Base-by-base conservation (phyloP, 2,797 vertebrate species). In the Enteromius trimaculatus region DNA sequence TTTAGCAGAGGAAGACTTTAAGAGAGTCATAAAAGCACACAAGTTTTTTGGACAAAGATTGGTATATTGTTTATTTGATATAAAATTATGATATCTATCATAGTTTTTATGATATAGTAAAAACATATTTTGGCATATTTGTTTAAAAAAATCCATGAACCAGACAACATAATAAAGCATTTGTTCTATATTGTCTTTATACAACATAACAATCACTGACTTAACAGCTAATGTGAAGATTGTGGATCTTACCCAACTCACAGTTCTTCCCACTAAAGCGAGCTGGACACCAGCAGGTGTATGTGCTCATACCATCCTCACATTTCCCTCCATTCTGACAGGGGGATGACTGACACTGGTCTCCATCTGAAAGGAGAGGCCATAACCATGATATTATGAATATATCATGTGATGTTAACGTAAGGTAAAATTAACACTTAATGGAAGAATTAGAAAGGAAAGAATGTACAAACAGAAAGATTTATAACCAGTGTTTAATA, bases 201-300 rank as follows among this genome's bases (percentile, higher is more conserved):
- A 31, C 26, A 64, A 64, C 6, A 23, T 13, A 58, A 23, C n/a
- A 58, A 23, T 58, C 3, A 58, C 1, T 58, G 53, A 58, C 49
- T 51, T 51, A 51, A 16, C 6, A 9, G 34, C 1, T 58, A n/a
- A 53, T 76, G n/a, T 44, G 53, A 23, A n/a, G 34, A 42, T 77
- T 0, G 8, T 11, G 0, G 17, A 44, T 53, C 94, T 26, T 92
- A 98, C 98, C 95, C 16, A 97, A 94, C 91, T 99, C 97, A 89
- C 98, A 99, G 94, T 98, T 97, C 80, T 92, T 97, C 74, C 98
- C 98, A 19, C 90, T 92, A 0, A 95, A 99, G 49, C 95, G 94
- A 4, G 88, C 34, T 6, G 47, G 86, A 90, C 98, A 99, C 95
- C 95, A 98, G 87, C 98, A 99, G 29, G 89, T 31, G 0, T 99